Conservation (phyloP, 2,113 vertebrate genomes). For the Willisornis vidua region DNA sequence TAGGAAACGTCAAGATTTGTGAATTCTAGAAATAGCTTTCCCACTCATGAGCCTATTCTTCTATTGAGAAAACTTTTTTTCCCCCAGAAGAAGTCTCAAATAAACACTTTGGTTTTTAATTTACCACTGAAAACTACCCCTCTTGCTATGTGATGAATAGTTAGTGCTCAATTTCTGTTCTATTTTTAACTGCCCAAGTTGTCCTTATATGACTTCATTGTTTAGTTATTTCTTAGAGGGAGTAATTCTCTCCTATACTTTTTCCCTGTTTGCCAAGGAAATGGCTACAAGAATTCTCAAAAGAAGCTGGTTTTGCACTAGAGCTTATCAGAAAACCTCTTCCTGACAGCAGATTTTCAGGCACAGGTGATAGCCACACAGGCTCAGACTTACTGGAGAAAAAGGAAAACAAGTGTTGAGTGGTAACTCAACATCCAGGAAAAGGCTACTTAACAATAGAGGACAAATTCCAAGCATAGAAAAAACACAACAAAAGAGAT, state of each 20-base stretch:
- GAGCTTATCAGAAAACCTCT: background rate
- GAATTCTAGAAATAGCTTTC: background rate
- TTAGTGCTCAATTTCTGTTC: background rate
- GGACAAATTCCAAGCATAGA: background rate
- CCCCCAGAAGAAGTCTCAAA: background rate
- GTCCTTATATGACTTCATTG: background rate
- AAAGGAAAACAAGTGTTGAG: background rate
- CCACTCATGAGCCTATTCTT: background rate
- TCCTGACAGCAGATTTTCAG: background rate
- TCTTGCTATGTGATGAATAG: background rate
- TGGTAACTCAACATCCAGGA: background rate
- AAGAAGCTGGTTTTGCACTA: background rate
- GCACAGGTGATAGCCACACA: background rate
- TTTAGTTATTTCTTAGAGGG: background rate
- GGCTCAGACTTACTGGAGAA: background rate
- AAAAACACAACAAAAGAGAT: background rate
- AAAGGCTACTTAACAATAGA: background rate
- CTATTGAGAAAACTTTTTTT: background rate
- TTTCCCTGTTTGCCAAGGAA: background rate
- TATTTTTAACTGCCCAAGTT: background rate
- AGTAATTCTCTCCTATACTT: background rate
- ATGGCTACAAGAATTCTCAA: background rate
- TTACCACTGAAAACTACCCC: background rate
- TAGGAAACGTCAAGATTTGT: background rate
- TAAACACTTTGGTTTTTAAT: background rate